Base-by-base conservation (phyloP, 2,113 vertebrate species). In the Leucoraja erinaceus region DNA sequence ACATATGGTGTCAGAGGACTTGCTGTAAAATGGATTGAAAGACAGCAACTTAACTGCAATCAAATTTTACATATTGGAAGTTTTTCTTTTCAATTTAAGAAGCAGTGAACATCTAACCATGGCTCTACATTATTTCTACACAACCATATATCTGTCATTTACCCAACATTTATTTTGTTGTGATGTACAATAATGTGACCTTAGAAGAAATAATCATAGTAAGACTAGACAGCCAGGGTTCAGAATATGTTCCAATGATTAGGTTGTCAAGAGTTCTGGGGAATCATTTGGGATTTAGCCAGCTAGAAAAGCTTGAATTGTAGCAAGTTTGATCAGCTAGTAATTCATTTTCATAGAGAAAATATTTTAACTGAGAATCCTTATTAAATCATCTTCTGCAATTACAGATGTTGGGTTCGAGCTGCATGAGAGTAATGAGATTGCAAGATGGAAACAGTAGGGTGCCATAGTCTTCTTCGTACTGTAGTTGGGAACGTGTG, bases 91-190 rank as follows among this genome's bases (percentile, higher is more conserved):
- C 63, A 8, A 66, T 31, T 90, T 90, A 31, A 68, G 22, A 0
- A 31, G 84, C 14, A 66, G 63, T 22, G 63, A 33, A 70, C 31
- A 70, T 25, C 31, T 0, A 72, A 1, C 8, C 28, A 72, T 38
- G 47, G 72, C 33, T 31, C 28, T 5, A 28, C 11, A 38, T 47
- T 25, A 68, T 54, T 70, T 91, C 33, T 38, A 91, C 28, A 66
- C 20, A 72, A 22, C 9, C 25, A 22, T 47, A n/a, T 12, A 25
- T 28, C 63, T 68, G 66, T 91, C 33, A 72, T 33, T 72, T 91
- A 83, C 9, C 88, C 5, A 91, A 72, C 86, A 90, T 90, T 83
- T 83, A 83, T 86, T 86, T 63, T 11, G 18, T 72, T 54, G 33
- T 47, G 2, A 91, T 54, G 33, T 28, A 63, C 47, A 70, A 91